A percentile compares a stretch with the other conserved stretches of the same genome.
phyloP scores from a whole-genome alignment of 53 echinoderm and acorn worm genomes.

The Apostichopus leukothele region DNA sequence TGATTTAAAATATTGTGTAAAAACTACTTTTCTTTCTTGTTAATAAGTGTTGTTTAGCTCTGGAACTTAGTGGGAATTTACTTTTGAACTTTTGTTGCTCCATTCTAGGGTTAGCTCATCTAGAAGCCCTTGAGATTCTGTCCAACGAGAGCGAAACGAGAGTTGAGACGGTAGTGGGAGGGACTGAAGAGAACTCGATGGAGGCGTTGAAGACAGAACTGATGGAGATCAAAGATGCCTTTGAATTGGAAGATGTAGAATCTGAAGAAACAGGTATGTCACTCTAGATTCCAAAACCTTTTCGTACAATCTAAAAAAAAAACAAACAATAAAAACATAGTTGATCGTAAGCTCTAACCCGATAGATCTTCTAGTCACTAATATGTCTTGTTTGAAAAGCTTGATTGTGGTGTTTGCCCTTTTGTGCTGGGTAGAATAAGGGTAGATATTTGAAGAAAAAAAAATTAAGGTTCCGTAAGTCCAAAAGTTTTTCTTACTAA shows the following conservation, averaged over 20 bases:
- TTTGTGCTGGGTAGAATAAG: neutral
- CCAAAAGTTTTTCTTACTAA: too few species aligned
- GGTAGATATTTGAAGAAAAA: too few species aligned
- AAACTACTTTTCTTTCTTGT: too few species aligned
- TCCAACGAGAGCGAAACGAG: constrained; percentile 91
- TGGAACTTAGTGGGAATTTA: too few species aligned
- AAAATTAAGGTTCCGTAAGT: too few species aligned
- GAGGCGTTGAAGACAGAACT: constrained; percentile 79
- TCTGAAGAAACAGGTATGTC: constrained; percentile 69
- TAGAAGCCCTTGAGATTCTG: constrained; percentile 91
- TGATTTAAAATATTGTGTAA: too few species aligned
- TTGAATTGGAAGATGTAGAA: constrained; percentile 87
- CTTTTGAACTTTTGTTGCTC: too few species aligned
- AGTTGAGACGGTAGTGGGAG: constrained; percentile 70
- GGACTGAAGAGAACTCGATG: constrained; percentile 57
- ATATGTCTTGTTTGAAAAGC: neutral
- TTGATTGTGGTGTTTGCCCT: neutral
- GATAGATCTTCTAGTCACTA: too few species aligned
- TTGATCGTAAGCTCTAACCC: too few species aligned
- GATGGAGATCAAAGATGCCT: constrained; percentile 91
- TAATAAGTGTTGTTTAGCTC: too few species aligned
- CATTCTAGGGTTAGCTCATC: constrained; percentile 75
- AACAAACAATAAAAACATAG: too few species aligned
- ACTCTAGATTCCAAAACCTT: neutral
- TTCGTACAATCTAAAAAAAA: too few species aligned